Evolutionary conservation across 2,113 vertebrate genomes (phyloP), one percentile per base, ranked within the genome.

Genomic region (Thomomys bottae): DNA sequence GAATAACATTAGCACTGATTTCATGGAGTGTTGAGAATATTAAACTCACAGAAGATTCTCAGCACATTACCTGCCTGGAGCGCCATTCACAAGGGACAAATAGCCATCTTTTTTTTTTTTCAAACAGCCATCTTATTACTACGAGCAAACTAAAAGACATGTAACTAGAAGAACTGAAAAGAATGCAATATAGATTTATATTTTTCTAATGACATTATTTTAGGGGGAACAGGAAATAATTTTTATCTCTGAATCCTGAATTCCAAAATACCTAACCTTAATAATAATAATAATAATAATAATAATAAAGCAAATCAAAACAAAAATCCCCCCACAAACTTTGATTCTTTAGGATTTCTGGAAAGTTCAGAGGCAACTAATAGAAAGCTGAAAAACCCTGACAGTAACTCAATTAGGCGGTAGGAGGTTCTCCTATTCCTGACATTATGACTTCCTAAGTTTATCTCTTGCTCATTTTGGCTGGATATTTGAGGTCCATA

Each of bases 241-340:
- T 67, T 87, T 12, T 38, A 24, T 79, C 67, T 84, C 32, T 64
- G 32, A 28, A 23, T 61, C 42, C 38, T 76, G 23, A 73, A 57
- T 70, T 91, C 36, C 81, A 91, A 54, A 88, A 89, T 75, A 20
- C n/a, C 71, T 84, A 84, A 26, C 71, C 40, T 14, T 84, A 38
- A 92, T 28, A 54, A 54, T 12, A 54, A n/a, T n/a, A n/a, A n/a
- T n/a, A n/a, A n/a, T n/a, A n/a, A n/a, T n/a, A n/a, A n/a, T n/a
- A n/a, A n/a, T n/a, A 54, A 54, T 12, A 15, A 54, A 17, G 49
- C 4, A 54, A 61, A 54, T 4, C 14, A 15, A 54, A 54, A 54
- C 49, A 54, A 54, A 54, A n/a, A n/a, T n/a, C n/a, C n/a, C n/a
- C n/a, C n/a, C n/a, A 54, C 49, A 77, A 67, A 17, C 0, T 10